Base-by-base conservation (phyloP, 1,140 invertebrate species). In the Holcopasites calliopsidis region DNA sequence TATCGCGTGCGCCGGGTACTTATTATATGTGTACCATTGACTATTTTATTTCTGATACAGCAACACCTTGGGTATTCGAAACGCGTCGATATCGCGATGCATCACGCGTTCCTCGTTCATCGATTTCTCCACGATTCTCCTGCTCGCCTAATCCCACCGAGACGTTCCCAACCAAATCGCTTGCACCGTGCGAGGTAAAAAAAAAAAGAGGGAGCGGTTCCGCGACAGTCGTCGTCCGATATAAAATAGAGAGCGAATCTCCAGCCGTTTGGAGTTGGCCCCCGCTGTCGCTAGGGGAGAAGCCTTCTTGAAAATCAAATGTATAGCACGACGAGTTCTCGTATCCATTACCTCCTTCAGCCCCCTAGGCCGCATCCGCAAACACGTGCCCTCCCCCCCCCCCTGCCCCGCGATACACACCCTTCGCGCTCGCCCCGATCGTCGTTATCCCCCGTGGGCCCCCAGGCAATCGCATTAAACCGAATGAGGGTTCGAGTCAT, bases 241-340 rank as follows among this genome's bases (percentile, higher is more conserved):
- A 80, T 76, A 85, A 88, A 88, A 83, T 85, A 82, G 84, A 87
- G 88, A 88, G 86, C 86, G 85, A 82, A 87, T 83, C 79, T 64
- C 64, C 66, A 65, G 54, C 78, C 84, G 42, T 62, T 80, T 40
- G 33, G 21, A 23, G 57, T 52, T 57, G 76, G 61, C 76, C 55
- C 66, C 79, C 61, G 54, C 70, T 73, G 64, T 47, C 81, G 69
- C 61, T 64, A 75, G 76, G 82, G 80, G 57, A 76, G 72, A 62
- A 66, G 44, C 40, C 80, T n/a, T 80, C 72, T 82, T 49, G 82
- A 79, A 60, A 79, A 76, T 76, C 62, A 60, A 83, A 57, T 61
- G 62, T 57, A 75, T 61, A 60, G 71, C 54, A 68, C 68, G 60
- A 62, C 62, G 80, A 79, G 80, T 82, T 85, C 80, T 76, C 81